Conservation (phyloP, 2,797 vertebrate species). For the Chelonia mydas region DNA sequence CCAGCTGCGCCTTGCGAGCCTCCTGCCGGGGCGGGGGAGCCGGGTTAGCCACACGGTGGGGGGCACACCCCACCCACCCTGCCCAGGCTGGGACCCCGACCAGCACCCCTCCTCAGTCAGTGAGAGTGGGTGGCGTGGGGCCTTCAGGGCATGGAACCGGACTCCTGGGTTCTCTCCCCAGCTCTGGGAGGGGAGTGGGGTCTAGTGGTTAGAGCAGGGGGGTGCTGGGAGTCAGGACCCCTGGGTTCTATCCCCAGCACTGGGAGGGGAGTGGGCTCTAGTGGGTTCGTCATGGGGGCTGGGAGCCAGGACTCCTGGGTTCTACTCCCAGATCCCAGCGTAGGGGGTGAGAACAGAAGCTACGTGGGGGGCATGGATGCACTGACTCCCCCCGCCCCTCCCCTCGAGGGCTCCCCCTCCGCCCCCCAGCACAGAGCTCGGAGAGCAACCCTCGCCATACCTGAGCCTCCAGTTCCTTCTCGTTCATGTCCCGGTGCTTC, state of each 20-base stretch:
- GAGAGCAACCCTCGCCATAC: conserved; percentile 68
- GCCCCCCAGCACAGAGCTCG: background rate
- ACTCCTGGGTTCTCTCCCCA: too few relatives aligned
- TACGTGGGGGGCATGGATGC: background rate
- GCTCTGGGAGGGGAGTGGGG: too few relatives aligned
- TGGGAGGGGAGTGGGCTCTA: too few relatives aligned
- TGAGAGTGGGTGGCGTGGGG: background rate
- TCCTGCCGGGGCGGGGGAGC: conserved; percentile 79
- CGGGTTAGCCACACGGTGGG: too few relatives aligned
- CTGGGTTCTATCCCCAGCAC: too few relatives aligned
- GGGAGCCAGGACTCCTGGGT: background rate
- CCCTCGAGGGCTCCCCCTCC: background rate
- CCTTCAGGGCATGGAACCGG: background rate
- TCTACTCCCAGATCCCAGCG: too few relatives aligned
- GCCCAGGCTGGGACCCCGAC: accelerated
- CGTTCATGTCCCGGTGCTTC: conserved; percentile 97
- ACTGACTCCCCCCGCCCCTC: background rate
- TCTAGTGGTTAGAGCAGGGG: too few relatives aligned
- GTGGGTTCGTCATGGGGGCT: too few relatives aligned
- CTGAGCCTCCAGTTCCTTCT: conserved; percentile 97
- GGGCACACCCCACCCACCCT: too few relatives aligned
- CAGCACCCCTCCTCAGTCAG: background rate
- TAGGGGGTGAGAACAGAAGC: background rate
- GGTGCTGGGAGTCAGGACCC: too few relatives aligned
- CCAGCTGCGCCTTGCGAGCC: conserved; percentile 93